Evolutionary conservation across 1,140 invertebrate genomes (phyloP).

Genomic region (Cotesia glomerata): DNA sequence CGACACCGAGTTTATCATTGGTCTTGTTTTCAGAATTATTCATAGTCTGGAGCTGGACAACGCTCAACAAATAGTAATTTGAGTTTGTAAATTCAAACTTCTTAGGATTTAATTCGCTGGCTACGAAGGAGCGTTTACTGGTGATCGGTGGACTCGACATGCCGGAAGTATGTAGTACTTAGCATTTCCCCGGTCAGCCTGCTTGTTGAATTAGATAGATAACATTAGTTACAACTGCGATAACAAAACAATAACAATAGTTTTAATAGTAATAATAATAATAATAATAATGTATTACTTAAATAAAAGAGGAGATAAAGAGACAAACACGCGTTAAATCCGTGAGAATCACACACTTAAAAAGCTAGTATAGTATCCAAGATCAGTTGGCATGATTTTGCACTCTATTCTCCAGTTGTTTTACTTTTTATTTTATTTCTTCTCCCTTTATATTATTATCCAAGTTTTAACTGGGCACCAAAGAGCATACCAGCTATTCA

Average conservation of each 20-base stretch:
- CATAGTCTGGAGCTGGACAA: no score
- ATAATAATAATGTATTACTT: not conserved
- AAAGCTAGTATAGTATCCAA: conserved; percentile 6
- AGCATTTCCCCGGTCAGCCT: not conserved
- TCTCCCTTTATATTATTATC: no score
- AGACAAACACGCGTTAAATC: conserved; percentile 6
- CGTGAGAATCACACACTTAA: conserved; percentile 18
- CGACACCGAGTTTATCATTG: no score
- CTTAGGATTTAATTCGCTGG: no score
- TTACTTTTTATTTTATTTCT: not conserved
- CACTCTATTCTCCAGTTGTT: conserved; percentile 7
- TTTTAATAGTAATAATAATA: not conserved
- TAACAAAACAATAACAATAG: no score
- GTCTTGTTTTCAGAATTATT: no score
- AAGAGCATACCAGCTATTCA: conserved; percentile 1
- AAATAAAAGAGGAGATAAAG: not conserved
- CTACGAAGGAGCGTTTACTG: not conserved
- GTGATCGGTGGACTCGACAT: not conserved
- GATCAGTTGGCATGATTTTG: conserved; percentile 20
- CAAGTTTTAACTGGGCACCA: not conserved
- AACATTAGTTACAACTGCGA: not conserved
- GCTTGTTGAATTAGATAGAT: not conserved
- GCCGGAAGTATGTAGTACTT: not conserved
- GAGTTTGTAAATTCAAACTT: no score
- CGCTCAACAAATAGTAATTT: no score